These are phyloP conservation scores for Macrotus californicus DNA, from an alignment of 2,113 vertebrate genomes.

Conservation along the genomic window DNA sequence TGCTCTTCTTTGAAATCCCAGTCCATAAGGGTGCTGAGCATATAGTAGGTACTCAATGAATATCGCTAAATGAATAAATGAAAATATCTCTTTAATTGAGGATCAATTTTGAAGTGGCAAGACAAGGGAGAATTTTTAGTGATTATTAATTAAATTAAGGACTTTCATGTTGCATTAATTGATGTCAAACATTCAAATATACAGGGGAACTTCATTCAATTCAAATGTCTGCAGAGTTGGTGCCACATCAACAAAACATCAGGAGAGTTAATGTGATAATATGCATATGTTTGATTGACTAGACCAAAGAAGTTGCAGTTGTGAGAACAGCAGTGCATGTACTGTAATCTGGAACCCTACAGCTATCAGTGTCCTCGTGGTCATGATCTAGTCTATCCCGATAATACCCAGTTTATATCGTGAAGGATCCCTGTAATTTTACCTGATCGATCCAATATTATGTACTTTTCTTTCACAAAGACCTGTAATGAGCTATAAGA, in stretches of 20 bases:
- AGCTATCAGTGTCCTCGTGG: not conserved
- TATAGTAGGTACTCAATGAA: slow-evolving; percentile 4
- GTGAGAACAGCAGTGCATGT: not conserved
- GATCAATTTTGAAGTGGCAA: not conserved
- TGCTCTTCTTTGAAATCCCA: not conserved
- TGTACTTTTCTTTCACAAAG: not conserved
- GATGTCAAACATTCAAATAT: slow-evolving; percentile 27
- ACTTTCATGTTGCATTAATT: slow-evolving; percentile 37
- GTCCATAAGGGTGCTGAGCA: not conserved
- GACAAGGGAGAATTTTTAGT: slow-evolving; percentile 23
- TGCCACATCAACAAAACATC: slow-evolving; percentile 41
- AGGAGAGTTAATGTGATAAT: not conserved
- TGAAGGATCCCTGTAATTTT: not conserved
- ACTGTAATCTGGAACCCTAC: not conserved
- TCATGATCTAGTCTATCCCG: not conserved
- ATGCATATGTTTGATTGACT: not conserved
- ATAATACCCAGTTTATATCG: not conserved
- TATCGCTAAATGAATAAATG: not conserved
- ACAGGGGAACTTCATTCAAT: slow-evolving; percentile 9
- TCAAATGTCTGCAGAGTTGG: slow-evolving; percentile 21
- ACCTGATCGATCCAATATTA: not conserved
- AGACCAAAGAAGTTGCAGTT: slow-evolving; percentile 22
- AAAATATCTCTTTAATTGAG: not conserved
- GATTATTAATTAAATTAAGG: slow-evolving; percentile 54
- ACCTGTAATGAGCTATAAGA: not conserved